phyloP scores from a whole-genome alignment of 2,113 vertebrate species.

The Megaceryle torquata region DNA sequence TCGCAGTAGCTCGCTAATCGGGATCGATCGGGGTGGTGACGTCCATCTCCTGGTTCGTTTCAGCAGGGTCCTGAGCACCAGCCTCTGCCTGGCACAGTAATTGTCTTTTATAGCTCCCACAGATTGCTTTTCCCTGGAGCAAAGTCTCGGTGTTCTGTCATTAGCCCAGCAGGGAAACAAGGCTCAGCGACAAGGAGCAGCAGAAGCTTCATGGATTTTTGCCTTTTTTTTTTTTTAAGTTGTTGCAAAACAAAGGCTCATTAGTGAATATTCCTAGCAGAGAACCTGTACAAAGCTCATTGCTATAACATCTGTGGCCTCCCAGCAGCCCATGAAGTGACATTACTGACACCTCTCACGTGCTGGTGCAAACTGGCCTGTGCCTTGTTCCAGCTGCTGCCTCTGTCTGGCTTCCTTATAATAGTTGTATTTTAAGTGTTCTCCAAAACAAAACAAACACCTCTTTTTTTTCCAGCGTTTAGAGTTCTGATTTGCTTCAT shows the following conservation, averaged over 20 bases:
- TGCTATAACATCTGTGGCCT: not conserved
- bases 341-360: fast-evolving
- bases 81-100: not conserved
- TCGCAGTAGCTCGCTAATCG: not conserved
- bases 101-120: not conserved
- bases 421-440: not conserved
- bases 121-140: conserved; percentile 12
- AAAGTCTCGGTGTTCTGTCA: not conserved
- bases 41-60: not conserved
- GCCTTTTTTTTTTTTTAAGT: not conserved
- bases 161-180: not conserved
- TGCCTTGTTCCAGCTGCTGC: not conserved
- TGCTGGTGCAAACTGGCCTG: fast-evolving
- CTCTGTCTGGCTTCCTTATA: not conserved
- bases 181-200: not conserved
- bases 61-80: not conserved
- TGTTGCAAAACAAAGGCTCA: not conserved
- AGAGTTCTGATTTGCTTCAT: not conserved
- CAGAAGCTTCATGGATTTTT: not conserved
- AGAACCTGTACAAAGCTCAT: not conserved
- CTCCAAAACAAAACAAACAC: not conserved
- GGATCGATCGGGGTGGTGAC: not conserved
- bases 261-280: not conserved
- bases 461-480: not conserved
- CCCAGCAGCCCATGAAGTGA: not conserved